phyloP scores from a whole-genome alignment of 2,113 vertebrate genomes.

The Nycticryphes semicollaris region DNA sequence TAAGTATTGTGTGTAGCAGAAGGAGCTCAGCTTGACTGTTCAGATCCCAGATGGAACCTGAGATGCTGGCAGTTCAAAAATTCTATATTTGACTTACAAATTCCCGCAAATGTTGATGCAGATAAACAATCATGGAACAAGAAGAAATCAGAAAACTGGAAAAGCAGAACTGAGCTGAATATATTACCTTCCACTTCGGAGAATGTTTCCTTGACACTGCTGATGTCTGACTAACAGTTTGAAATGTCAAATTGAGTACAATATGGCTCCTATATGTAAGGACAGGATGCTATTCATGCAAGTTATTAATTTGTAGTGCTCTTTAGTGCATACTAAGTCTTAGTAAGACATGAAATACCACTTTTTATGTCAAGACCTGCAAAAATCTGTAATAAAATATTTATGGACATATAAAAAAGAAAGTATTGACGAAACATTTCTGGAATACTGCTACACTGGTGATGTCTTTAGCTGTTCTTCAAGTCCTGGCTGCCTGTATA shows the following conservation, averaged over 20 bases:
- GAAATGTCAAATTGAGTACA: not conserved
- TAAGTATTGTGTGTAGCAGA: conserved; percentile 30
- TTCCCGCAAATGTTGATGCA: conserved; percentile 39
- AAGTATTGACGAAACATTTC: not conserved
- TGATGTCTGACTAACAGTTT: not conserved
- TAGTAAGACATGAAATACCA: not conserved
- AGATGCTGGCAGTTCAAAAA: conserved; percentile 14
- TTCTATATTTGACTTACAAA: conserved; percentile 64
- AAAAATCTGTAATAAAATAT: not conserved
- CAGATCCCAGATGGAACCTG: conserved; percentile 50
- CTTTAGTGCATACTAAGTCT: not conserved
- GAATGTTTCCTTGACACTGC: not conserved
- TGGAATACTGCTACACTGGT: not conserved
- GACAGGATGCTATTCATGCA: not conserved
- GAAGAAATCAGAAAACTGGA: conserved; percentile 18
- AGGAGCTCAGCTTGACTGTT: conserved; percentile 59
- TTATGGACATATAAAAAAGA: not conserved
- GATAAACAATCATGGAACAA: conserved; percentile 26
- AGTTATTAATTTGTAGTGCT: not conserved
- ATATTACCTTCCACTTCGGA: not conserved
- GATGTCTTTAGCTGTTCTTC: not conserved
- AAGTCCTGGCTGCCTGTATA: not conserved
- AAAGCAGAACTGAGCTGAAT: not conserved
- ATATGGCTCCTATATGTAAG: not conserved
- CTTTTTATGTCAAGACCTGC: not conserved